phyloP scores from a whole-genome alignment of 2,797 vertebrate genomes.

The Sylvia borin region DNA sequence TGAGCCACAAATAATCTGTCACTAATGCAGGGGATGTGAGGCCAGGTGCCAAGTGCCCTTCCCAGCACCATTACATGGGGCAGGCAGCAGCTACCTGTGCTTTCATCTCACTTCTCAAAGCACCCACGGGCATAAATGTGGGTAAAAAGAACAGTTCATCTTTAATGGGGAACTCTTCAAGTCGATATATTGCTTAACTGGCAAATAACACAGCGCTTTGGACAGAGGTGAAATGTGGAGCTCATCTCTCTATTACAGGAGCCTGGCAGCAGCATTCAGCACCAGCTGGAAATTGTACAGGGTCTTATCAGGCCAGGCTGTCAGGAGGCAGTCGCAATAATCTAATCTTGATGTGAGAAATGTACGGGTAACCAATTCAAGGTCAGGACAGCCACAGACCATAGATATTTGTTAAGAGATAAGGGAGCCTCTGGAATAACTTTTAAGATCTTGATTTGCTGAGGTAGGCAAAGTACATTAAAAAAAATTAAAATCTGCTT shows the following conservation, averaged over 20 bases:
- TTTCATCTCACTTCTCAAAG: not conserved
- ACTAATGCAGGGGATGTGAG: not conserved
- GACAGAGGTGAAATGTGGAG: slow-evolving; percentile 44
- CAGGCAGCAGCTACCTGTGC: not conserved
- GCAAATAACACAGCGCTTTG: slow-evolving; percentile 23
- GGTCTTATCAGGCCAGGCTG: slow-evolving; percentile 56
- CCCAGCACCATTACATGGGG: not conserved
- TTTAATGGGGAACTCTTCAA: not conserved
- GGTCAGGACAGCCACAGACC: slow-evolving; percentile 46
- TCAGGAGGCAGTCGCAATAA: slow-evolving; percentile 56
- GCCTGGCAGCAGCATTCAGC: slow-evolving; percentile 37
- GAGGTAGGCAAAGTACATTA: not conserved
- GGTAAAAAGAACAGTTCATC: not conserved
- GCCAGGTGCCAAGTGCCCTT: not conserved
- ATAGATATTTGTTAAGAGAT: slow-evolving; percentile 53
- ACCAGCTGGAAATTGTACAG: slow-evolving; percentile 55
- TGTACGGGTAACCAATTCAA: slow-evolving; percentile 53
- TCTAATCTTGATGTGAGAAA: slow-evolving; percentile 71
- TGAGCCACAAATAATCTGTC: not conserved
- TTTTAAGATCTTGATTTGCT: slow-evolving; percentile 35
- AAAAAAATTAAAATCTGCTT: not conserved
- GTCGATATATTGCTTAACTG: slow-evolving; percentile 49
- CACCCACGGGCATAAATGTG: fast-evolving
- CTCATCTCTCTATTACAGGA: slow-evolving; percentile 53
- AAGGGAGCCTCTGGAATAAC: slow-evolving; percentile 30